phyloP scores from a whole-genome alignment of 2,888 invertebrate genomes.

The Nasonia oneida region DNA sequence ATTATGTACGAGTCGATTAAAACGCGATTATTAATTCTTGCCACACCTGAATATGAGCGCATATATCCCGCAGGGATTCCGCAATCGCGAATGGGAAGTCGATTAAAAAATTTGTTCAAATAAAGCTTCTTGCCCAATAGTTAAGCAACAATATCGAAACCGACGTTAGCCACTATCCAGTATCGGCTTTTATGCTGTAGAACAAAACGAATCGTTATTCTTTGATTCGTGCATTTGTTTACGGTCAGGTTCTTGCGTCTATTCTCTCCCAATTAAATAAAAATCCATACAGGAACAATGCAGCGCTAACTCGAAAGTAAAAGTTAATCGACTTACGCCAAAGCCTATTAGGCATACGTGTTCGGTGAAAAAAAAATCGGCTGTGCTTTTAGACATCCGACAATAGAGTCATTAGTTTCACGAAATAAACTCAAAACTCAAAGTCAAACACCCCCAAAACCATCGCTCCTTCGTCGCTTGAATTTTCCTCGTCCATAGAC shows the following conservation, averaged over 20 bases:
- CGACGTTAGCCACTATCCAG: background rate
- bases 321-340: background rate
- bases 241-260: background rate
- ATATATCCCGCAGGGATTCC: background rate
- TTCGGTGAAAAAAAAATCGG: background rate
- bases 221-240: background rate
- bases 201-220: background rate
- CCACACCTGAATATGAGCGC: background rate
- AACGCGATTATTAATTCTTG: background rate
- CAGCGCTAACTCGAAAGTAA: background rate
- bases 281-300: background rate
- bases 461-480: background rate
- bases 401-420: background rate
- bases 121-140: background rate
- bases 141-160: conserved; percentile 16
- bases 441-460: background rate
- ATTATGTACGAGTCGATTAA: background rate
- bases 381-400: background rate
- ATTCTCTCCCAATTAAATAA: background rate
- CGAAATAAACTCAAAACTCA: background rate
- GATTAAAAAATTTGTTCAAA: conserved; percentile 2
- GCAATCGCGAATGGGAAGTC: background rate
- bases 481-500: background rate
- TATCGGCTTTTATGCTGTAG: background rate
- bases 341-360: too few species aligned